Base-by-base conservation (phyloP, 1,140 invertebrate species). In the Drosophila watanabei region DNA sequence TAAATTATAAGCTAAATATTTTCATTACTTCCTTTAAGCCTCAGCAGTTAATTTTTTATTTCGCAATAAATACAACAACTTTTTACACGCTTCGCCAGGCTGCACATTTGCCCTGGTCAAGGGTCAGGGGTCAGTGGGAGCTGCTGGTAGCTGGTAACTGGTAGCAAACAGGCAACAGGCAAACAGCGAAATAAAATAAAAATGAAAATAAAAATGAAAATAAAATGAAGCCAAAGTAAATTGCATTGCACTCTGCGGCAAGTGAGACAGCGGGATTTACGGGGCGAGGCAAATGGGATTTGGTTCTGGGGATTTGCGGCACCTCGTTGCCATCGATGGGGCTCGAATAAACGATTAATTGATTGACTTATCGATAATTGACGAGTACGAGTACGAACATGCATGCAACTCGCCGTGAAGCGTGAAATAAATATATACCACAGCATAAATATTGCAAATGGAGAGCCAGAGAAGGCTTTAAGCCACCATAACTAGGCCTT, bases 31-130 rank as follows among this genome's bases (percentile, higher is more conserved):
- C 16, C 28, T 16, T 49, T 28, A 14, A 16, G 7, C 14, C 46
- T 28, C 11, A 20, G 45, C 49, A 24, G 32, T 46, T 64, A 33
- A 48, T 28, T 43, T 64, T 81, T 79, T 61, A 57, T 58, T 71
- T 86, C 14, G 61, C 75, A 79, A 86, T 86, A 82, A 79, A 79
- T 82, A 82, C 54, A 75, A 56, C n/a, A 14, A 8, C 73, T 85
- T 75, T 85, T 85, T 81, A 79, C 49, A 61, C 63, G 73, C 68
- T 32, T 45, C 43, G 71, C 54, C 30, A 54, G 49, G 59, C 70
- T 45, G 33, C 20, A 56, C 52, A 58, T 20, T 54, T 28, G 24
- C 35, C 32, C 33, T 18, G 45, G 30, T 45, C 28, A 35, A 1
- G 33, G 54, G 52, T 54, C 32, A 56, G n/a, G 14, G 33, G 56